These are phyloP conservation scores for Craterocephalus amniculus DNA, from an alignment of 2,797 vertebrate genomes.

Conservation along the genomic window DNA sequence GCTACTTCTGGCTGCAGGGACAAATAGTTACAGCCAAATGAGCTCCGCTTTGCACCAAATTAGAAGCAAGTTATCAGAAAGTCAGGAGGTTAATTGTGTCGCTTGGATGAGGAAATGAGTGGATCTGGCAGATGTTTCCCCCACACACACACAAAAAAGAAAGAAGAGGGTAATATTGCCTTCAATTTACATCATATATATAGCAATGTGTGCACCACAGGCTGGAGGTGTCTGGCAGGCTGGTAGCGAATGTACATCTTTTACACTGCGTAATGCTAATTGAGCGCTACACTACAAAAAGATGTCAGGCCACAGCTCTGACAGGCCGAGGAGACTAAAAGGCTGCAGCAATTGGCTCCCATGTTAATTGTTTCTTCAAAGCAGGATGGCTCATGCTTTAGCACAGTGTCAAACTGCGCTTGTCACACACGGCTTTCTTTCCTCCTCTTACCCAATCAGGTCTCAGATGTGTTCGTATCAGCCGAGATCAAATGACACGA, in stretches of 20 bases:
- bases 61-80: slow-evolving; percentile 54
- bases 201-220: not conserved
- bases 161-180: slow-evolving; percentile 30
- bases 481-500: slow-evolving; percentile 81
- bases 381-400: slow-evolving; percentile 63
- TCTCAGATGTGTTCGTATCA: slow-evolving; percentile 78
- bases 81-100: slow-evolving; percentile 54
- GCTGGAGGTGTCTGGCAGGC: slow-evolving; percentile 44
- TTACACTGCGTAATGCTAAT: slow-evolving; percentile 69
- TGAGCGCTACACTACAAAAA: slow-evolving; percentile 72
- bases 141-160: not conserved
- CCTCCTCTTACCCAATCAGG: slow-evolving; percentile 59
- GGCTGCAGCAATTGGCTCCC: slow-evolving; percentile 71
- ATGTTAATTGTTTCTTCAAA: slow-evolving; percentile 81
- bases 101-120: slow-evolving; percentile 28
- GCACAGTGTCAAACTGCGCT: slow-evolving; percentile 59
- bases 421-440: slow-evolving; percentile 54
- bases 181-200: slow-evolving; percentile 54
- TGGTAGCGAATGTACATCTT: slow-evolving; percentile 42
- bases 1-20: slow-evolving; percentile 64
- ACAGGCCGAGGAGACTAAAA: slow-evolving; percentile 67
- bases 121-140: slow-evolving; percentile 25
- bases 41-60: slow-evolving; percentile 65
- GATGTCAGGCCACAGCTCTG: slow-evolving; percentile 65
- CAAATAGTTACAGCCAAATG: slow-evolving; percentile 61